A percentile compares a stretch with the other conserved stretches of the same genome.
These are phyloP conservation scores for Celastrina argiolus DNA, from an alignment of 2,888 invertebrate genomes.

Conservation along the genomic window DNA sequence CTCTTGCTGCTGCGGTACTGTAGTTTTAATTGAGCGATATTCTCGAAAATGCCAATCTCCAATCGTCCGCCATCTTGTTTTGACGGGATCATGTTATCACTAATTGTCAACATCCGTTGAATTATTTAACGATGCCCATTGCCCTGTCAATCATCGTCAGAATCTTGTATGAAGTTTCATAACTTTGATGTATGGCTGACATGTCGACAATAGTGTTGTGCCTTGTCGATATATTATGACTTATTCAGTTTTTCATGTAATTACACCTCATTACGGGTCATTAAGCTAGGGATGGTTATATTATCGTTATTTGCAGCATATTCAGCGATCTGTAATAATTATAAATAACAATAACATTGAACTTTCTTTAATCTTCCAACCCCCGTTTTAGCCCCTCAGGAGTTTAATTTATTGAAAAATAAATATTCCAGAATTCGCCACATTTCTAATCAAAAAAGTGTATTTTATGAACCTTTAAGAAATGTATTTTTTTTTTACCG, in stretches of 20 bases:
- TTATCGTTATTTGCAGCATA: background rate
- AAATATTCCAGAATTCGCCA: too few relatives aligned
- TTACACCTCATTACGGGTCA: background rate
- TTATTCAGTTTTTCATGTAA: background rate
- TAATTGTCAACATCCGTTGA: constrained; percentile 26
- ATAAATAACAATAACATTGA: too few relatives aligned
- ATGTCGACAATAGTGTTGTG: constrained; percentile 2
- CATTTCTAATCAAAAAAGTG: too few relatives aligned
- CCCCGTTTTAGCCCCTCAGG: too few relatives aligned
- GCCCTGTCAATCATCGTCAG: constrained; percentile 32
- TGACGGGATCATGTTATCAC: constrained; percentile 19
- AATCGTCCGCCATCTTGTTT: constrained; percentile 8
- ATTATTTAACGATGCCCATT: constrained; percentile 29
- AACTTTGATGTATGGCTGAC: constrained; percentile 22
- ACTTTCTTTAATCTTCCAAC: too few relatives aligned
- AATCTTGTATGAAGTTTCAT: constrained; percentile 18
- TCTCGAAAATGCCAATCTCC: background rate
- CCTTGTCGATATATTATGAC: constrained; percentile 2
- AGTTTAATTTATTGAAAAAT: too few relatives aligned
- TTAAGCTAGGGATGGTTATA: background rate
- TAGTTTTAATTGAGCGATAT: constrained; percentile 10
- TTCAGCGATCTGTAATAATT: too few relatives aligned
- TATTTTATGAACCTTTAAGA: too few relatives aligned
- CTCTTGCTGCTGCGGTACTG: background rate
- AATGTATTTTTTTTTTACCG: too few relatives aligned